A percentile compares a stretch with the other conserved stretches of the same genome.
phyloP scores from a whole-genome alignment of 2,113 vertebrate species.

The Pomatorhinus ruficollis region DNA sequence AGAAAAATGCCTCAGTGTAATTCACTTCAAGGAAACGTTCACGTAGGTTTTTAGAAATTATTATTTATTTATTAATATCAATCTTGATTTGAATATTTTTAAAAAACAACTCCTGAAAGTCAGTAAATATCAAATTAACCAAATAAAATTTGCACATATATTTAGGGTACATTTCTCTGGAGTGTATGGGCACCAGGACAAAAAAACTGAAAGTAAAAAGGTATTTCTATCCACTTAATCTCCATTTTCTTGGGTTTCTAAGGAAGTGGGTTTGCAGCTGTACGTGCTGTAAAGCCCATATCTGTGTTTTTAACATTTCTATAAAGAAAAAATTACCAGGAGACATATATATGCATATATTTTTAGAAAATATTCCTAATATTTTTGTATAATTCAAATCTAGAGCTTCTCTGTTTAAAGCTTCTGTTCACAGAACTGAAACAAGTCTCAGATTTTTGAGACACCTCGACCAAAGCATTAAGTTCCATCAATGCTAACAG shows the following conservation, averaged over 20 bases:
- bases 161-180: not conserved
- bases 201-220: not conserved
- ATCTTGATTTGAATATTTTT: not conserved
- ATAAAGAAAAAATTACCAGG: not conserved
- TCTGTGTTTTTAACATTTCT: not conserved
- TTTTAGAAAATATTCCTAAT: not conserved
- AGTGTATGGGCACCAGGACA: not conserved
- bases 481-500: not conserved
- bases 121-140: not conserved
- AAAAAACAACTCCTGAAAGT: not conserved
- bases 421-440: not conserved
- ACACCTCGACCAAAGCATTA: not conserved
- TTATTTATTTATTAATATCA: not conserved
- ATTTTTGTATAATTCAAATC: not conserved
- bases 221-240: not conserved
- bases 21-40: not conserved
- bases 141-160: not conserved
- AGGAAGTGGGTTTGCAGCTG: not conserved
- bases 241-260: not conserved
- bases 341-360: not conserved
- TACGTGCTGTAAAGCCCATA: rapidly evolving
- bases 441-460: not conserved
- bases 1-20: not conserved
- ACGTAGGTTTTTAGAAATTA: rapidly evolving
- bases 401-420: not conserved